Evolutionary conservation across 2,797 vertebrate species (phyloP).

Genomic region (Arnoldichthys spilopterus): DNA sequence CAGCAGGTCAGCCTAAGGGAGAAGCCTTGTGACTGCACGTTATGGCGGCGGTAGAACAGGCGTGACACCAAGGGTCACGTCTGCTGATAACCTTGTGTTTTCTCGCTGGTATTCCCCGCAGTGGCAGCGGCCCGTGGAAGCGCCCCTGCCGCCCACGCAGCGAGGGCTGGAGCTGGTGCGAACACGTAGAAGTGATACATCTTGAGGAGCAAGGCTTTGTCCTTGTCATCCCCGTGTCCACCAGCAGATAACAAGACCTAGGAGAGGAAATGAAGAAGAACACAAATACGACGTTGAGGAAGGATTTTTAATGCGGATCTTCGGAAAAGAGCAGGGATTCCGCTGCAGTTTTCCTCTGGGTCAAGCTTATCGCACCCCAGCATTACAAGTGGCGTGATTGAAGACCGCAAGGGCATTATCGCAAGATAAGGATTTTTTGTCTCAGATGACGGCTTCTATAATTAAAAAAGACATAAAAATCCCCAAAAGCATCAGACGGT

Average conservation of each 20-base stretch:
- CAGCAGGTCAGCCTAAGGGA: conserved; percentile 63
- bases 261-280: conserved; percentile 51
- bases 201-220: conserved; percentile 31
- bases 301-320: conserved; percentile 42
- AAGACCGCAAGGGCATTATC: conserved; percentile 13
- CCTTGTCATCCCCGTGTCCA: conserved; percentile 44
- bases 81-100: conserved; percentile 75
- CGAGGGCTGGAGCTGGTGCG: conserved; percentile 35
- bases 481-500: background rate
- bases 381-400: conserved; percentile 1
- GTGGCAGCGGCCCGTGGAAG: conserved; percentile 39
- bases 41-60: conserved; percentile 54
- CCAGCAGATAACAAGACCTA: conserved; percentile 48
- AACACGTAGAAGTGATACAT: conserved; percentile 58
- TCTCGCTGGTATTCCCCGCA: conserved; percentile 54
- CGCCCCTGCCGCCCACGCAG: conserved; percentile 36
- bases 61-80: conserved; percentile 68
- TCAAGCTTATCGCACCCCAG: conserved; percentile 16
- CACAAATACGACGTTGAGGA: conserved; percentile 37
- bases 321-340: conserved; percentile 31
- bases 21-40: conserved; percentile 69
- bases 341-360: background rate
- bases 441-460: background rate
- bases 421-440: conserved; percentile 3
- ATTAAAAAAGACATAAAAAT: conserved; percentile 18